Evolutionary conservation across 2,888 invertebrate species (phyloP).

Genomic region (Oscheius myriophilus): DNA sequence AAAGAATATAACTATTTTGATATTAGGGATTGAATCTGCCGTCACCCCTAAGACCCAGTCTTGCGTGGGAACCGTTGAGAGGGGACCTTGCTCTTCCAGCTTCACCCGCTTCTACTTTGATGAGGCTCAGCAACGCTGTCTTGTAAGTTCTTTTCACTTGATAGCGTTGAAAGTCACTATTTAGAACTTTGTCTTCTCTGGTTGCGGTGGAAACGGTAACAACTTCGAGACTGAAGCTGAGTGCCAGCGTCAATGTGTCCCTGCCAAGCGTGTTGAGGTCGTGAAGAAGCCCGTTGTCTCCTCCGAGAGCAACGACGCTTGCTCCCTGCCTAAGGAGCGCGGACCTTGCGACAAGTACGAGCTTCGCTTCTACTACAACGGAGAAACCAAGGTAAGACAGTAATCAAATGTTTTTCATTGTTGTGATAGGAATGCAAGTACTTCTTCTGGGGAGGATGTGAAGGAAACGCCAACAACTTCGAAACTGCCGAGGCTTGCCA

Average conservation of each 20-base stretch:
- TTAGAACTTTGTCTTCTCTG: conserved; percentile 45
- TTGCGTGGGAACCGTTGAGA: conserved; percentile 55
- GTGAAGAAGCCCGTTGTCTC: not conserved
- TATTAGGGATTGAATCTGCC: conserved; percentile 59
- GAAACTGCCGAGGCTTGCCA: conserved; percentile 59
- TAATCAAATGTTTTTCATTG: not conserved
- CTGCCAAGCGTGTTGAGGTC: conserved; percentile 30
- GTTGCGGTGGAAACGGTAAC: conserved; percentile 70
- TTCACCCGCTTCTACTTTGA: conserved; percentile 65
- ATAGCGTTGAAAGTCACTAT: not conserved
- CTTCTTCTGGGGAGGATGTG: conserved; percentile 62
- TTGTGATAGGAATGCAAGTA: conserved; percentile 14
- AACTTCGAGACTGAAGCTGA: conserved; percentile 62
- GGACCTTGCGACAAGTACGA: conserved; percentile 70
- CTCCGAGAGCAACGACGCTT: conserved; percentile 33
- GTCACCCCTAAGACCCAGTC: conserved; percentile 53
- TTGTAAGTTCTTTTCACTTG: not conserved
- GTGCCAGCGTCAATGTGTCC: conserved; percentile 58
- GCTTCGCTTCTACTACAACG: conserved; percentile 64
- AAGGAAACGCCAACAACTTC: conserved; percentile 70
- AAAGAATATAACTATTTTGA: not conserved
- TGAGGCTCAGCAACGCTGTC: conserved; percentile 55
- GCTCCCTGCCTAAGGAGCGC: conserved; percentile 66
- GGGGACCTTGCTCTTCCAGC: conserved; percentile 63
- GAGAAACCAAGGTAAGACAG: conserved; percentile 39